Conservation (phyloP, 1,140 invertebrate genomes). For the Glossosoma conforme region DNA sequence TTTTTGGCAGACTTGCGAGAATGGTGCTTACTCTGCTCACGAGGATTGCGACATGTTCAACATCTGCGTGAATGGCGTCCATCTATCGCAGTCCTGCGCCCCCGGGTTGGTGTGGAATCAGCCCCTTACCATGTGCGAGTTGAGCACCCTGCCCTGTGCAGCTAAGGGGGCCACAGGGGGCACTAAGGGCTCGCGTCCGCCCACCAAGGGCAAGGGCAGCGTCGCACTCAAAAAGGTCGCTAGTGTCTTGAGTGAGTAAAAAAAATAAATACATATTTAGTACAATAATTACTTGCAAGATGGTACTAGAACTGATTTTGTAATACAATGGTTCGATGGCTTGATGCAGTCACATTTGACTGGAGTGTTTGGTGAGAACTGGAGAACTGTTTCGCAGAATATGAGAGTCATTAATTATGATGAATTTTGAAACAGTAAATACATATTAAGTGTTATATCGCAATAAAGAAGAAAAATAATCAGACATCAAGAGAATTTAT, state of each 20-base stretch:
- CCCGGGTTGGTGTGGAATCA: constrained; percentile 65
- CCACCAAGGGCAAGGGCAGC: constrained; percentile 33
- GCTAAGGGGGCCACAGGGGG: constrained; percentile 31
- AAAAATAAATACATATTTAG: background rate
- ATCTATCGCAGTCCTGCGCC: constrained; percentile 61
- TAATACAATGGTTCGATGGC: no score
- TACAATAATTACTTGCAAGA: background rate
- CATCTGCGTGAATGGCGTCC: constrained; percentile 63
- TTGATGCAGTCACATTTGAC: no score
- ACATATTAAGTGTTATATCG: no score
- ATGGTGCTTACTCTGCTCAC: constrained; percentile 56
- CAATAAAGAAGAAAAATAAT: no score
- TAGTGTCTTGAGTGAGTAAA: constrained; percentile 34
- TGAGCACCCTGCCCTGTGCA: no score
- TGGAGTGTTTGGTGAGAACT: no score
- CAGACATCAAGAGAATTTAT: no score
- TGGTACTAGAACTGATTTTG: no score
- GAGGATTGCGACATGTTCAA: constrained; percentile 61
- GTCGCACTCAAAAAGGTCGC: constrained; percentile 33
- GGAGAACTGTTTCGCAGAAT: no score
- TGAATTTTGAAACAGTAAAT: no score
- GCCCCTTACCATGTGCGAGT: constrained; percentile 63
- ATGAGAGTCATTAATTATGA: no score
- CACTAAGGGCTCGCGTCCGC: constrained; percentile 30
- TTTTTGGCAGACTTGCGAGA: constrained; percentile 42